Conservation (phyloP, 2,797 vertebrate genomes). For the Labeo calbasu region DNA sequence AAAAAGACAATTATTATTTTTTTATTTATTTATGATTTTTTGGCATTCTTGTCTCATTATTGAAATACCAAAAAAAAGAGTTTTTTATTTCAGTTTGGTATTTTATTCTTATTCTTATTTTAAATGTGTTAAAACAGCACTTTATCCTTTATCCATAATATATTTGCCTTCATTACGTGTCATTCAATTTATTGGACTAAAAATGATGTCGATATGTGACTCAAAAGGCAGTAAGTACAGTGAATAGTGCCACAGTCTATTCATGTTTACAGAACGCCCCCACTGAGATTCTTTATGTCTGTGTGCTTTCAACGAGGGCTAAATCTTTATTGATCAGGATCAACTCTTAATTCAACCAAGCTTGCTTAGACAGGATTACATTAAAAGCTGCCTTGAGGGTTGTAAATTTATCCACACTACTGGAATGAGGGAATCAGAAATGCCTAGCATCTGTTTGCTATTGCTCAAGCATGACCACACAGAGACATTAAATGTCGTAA, state of each 20-base stretch:
- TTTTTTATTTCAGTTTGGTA: neutral
- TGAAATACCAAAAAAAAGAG: neutral
- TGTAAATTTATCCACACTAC: conserved; percentile 24
- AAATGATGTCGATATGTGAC: neutral
- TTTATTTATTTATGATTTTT: neutral
- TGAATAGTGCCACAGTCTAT: neutral
- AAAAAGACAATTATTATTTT: no score
- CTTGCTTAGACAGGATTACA: conserved; percentile 44
- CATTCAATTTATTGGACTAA: neutral
- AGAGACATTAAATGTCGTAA: neutral
- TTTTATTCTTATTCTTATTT: neutral
- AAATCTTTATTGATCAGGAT: conserved; percentile 48
- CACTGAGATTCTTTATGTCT: conserved; percentile 14
- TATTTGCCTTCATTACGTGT: neutral
- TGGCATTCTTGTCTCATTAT: neutral
- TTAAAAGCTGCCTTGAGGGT: conserved; percentile 29
- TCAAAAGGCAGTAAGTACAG: conserved; percentile 6
- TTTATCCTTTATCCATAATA: neutral
- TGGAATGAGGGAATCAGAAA: conserved; percentile 26
- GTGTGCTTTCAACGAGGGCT: conserved; percentile 14
- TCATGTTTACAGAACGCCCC: conserved; percentile 7
- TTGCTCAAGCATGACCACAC: conserved; percentile 2
- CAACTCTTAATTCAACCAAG: conserved; percentile 41
- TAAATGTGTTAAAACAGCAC: neutral
- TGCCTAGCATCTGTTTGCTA: neutral